Percentiles rank a stretch among this genome's conserved stretches.
These are phyloP conservation scores for Hydriomena furcata DNA, from an alignment of 2,888 invertebrate genomes.

Conservation along the genomic window DNA sequence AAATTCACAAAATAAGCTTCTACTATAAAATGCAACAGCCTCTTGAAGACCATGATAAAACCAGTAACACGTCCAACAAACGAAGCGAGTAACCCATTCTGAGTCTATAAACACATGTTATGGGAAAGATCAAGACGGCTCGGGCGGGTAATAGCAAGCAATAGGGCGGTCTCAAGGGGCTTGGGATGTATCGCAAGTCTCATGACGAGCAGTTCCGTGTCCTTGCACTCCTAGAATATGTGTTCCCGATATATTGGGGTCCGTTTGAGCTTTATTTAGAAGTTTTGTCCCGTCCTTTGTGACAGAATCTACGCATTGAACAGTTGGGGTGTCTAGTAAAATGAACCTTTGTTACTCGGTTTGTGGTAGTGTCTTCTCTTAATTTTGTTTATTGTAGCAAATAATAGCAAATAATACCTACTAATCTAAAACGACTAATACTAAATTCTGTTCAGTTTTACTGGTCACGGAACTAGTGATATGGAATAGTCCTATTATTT, in stretches of 20 bases:
- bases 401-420: too few relatives aligned
- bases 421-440: too few relatives aligned
- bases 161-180: slow-evolving; percentile 46
- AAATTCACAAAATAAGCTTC: too few relatives aligned
- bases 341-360: slow-evolving; percentile 15
- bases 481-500: too few relatives aligned
- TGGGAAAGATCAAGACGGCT: slow-evolving; percentile 57
- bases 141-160: slow-evolving; percentile 53
- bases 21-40: too few relatives aligned
- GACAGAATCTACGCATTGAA: slow-evolving; percentile 18
- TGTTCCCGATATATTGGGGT: slow-evolving; percentile 44
- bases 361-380: slow-evolving; percentile 4
- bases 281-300: slow-evolving; percentile 26
- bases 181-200: slow-evolving; percentile 26
- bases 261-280: slow-evolving; percentile 31
- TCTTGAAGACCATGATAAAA: too few relatives aligned
- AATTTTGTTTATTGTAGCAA: slow-evolving; percentile 3
- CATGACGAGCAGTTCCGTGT: slow-evolving; percentile 59
- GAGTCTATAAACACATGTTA: slow-evolving; percentile 17
- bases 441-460: too few relatives aligned
- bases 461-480: too few relatives aligned
- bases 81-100: not conserved
- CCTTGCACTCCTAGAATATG: slow-evolving; percentile 53
- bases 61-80: not conserved
- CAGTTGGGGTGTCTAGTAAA: slow-evolving; percentile 22